Conservation (phyloP, 2,888 invertebrate species). For the Drosophila kuntzei region DNA sequence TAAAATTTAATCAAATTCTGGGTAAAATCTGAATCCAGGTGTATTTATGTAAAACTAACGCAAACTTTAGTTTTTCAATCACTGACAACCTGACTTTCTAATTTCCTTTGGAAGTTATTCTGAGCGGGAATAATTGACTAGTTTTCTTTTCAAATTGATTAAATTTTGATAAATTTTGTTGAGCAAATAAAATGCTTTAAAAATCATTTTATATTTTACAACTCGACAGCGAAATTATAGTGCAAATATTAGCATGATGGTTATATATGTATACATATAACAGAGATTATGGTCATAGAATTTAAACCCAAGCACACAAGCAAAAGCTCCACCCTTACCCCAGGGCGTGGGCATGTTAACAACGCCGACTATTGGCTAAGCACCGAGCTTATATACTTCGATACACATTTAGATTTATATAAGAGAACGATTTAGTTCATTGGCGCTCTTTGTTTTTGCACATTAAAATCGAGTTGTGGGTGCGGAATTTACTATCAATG, state of each 20-base stretch:
- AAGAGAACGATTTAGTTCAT: conserved; percentile 1
- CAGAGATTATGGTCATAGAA: neutral
- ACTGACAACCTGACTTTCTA: no score
- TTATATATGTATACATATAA: neutral
- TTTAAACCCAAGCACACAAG: neutral
- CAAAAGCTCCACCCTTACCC: neutral
- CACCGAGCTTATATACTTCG: conserved; percentile 25
- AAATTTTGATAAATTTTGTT: neutral
- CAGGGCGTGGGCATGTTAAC: conserved; percentile 28
- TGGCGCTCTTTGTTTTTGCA: conserved; percentile 19
- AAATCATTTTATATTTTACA: neutral
- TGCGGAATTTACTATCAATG: conserved; percentile 51
- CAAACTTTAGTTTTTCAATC: no score
- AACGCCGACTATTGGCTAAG: conserved; percentile 45
- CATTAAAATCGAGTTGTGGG: conserved; percentile 59
- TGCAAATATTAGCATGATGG: neutral
- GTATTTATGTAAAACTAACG: no score
- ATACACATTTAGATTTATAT: neutral
- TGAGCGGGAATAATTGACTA: no score
- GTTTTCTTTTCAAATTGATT: no score
- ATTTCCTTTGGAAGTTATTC: no score
- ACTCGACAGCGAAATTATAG: neutral
- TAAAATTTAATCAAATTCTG: no score
- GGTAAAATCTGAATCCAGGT: no score
- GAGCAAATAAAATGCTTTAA: neutral